Percentiles rank a stretch among this genome's conserved stretches.
Evolutionary conservation across 2,113 vertebrate species (phyloP).

Genomic region (Sus scrofa): T2T-Sscrofa CM000827.6:88944501-88945000

Average conservation of each 20-base stretch:
- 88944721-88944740: not conserved
- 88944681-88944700: not conserved
- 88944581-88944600: not conserved
- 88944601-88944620: not conserved
- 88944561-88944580: not conserved
- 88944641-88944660: not conserved
- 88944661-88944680: not conserved
- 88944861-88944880: not conserved
- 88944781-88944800: not conserved
- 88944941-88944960: not conserved
- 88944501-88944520: not conserved
- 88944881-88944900: not conserved
- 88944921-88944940: constrained; percentile 25
- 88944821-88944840: no score
- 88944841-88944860: not conserved
- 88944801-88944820: not conserved
- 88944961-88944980: not conserved
- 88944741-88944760: not conserved
- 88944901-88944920: not conserved
- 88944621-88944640: not conserved
- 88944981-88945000: constrained; percentile 36
- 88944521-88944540: not conserved
- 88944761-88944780: not conserved
- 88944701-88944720: not conserved
- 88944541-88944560: not conserved